Evolutionary conservation across 2,113 vertebrate genomes (phyloP).

Genomic region (Petrocephalus microphthalmus): DNA sequence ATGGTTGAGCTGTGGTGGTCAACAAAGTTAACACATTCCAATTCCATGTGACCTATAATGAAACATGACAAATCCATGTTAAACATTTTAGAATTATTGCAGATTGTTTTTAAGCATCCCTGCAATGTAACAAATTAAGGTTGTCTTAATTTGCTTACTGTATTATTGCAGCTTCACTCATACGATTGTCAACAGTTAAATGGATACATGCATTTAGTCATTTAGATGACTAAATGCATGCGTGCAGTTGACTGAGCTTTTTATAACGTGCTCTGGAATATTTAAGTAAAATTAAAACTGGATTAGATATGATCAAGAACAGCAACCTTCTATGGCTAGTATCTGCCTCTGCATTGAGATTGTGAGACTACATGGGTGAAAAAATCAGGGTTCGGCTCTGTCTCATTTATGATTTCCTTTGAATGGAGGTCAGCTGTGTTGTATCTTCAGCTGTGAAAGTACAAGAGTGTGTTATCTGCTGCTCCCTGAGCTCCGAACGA

Average conservation of each 20-base stretch:
- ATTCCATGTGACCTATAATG: background rate
- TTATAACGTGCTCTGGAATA: background rate
- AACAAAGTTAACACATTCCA: background rate
- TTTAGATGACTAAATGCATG: background rate
- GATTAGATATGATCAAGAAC: background rate
- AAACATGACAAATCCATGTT: background rate
- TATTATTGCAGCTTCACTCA: background rate
- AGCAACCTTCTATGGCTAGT: background rate
- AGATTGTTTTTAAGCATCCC: background rate
- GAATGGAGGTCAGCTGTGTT: background rate
- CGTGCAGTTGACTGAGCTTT: background rate
- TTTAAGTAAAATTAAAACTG: constrained; percentile 1
- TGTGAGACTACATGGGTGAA: background rate
- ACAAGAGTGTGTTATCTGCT: background rate
- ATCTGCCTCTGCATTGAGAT: background rate
- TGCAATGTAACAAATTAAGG: background rate
- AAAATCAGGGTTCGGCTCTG: background rate
- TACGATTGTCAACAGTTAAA: background rate
- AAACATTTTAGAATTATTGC: background rate
- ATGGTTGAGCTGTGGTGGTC: background rate
- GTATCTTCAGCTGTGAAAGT: constrained; percentile 8
- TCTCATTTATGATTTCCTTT: constrained; percentile 5
- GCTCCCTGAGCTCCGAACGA: background rate
- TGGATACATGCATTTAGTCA: background rate
- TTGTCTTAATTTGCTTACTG: background rate